Conservation (phyloP, 1,140 invertebrate species). For the Orius insidiosus region DNA sequence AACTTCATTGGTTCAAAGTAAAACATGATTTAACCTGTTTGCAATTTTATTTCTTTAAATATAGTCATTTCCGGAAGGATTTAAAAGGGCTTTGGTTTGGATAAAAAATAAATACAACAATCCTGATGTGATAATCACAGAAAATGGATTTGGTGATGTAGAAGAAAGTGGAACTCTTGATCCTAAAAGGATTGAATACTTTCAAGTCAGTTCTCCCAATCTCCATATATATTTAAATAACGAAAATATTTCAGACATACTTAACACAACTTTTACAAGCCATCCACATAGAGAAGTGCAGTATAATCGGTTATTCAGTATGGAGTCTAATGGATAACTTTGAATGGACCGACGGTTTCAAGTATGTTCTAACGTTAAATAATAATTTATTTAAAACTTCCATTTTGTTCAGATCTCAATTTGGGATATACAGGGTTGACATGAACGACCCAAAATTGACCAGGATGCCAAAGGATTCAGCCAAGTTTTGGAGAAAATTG, state of each 20-base stretch:
- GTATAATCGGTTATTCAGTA: not conserved
- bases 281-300: not conserved
- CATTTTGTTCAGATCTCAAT: constrained; percentile 37
- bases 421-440: constrained; percentile 56
- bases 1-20: constrained; percentile 34
- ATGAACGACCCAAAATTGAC: constrained; percentile 42
- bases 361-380: not conserved
- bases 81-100: constrained; percentile 44
- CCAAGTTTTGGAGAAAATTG: constrained; percentile 36
- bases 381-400: not conserved
- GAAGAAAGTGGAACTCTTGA: constrained; percentile 34
- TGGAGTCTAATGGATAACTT: constrained; percentile 1
- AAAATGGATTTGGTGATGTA: constrained; percentile 42
- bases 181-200: constrained; percentile 30
- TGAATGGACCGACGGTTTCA: not conserved
- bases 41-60: constrained; percentile 15
- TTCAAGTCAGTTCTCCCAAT: constrained; percentile 18
- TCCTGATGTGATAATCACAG: constrained; percentile 43
- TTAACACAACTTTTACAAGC: not conserved
- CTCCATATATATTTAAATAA: no score
- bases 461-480: constrained; percentile 50
- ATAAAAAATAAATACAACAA: constrained; percentile 41
- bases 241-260: not conserved
- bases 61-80: constrained; percentile 42
- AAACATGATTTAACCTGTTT: constrained; percentile 9